Base-by-base conservation (phyloP, 92 coral and sea anemone species). In the Epizoanthus scotinus region DNA sequence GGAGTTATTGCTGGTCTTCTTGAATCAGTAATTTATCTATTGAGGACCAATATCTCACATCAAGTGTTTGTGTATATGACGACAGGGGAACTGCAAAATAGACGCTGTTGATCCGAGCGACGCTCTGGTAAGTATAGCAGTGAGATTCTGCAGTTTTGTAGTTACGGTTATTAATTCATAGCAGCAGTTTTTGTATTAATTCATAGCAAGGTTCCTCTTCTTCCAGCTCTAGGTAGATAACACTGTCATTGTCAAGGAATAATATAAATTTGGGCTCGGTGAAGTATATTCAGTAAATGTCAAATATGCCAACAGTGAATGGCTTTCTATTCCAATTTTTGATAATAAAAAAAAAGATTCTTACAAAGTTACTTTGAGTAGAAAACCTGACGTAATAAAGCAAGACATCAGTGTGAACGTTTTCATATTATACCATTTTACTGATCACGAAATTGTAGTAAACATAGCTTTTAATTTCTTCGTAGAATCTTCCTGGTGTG, bases 81-180 rank as follows among this genome's bases (percentile, higher is more conserved):
- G 81, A 4, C 72, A 94, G 98, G 98, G 89, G 58, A 94, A 91
- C 87, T 94, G 98, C 74, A 89, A 83, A 71, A 85, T 94, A 52
- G 89, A 88, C 63, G 38, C 69, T 6, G 66, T 91, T 47, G 98
- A 94, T 78, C 74, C 90, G 14, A 74, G 87, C 6, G 87, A 82
- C 13, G 98, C 96, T 14, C 52, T 88, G 91, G 98, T 94, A 84
- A 86, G 93, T 5, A 42, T 27, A 36, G 50, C 34, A 17, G 67
- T 61, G 31, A 12, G 8, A 55, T 34, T 14, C 3, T 34, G 40
- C 40, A 34, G 40, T 34, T 34, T 34, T 34, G 40, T 34, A 34
- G 40, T 34, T 34, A 34, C 5, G 40, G 0, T 34, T 34, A 34
- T n/a, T n/a, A 44, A 5, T 28, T 27, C 12, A 20, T 54, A n/a